phyloP scores from a whole-genome alignment of 2,797 vertebrate genomes.

The Enteromius treurensis region DNA sequence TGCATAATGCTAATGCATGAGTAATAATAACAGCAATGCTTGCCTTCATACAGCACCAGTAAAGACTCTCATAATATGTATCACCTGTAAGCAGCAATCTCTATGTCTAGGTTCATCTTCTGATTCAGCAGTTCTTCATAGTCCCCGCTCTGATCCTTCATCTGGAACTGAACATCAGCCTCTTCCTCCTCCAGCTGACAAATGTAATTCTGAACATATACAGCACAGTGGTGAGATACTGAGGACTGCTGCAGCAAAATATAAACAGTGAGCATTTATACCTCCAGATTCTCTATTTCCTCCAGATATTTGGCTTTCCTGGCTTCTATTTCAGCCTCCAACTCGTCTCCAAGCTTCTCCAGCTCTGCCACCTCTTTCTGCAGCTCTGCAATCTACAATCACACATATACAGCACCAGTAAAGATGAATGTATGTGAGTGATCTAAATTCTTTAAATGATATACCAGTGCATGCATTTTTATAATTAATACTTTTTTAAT shows the following conservation, averaged over 20 bases:
- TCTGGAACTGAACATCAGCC: constrained; percentile 68
- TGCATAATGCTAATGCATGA: not conserved
- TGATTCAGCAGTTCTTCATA: constrained; percentile 73
- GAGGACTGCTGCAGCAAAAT: constrained; percentile 50
- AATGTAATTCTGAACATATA: constrained; percentile 64
- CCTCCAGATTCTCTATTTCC: constrained; percentile 75
- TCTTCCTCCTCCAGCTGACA: constrained; percentile 71
- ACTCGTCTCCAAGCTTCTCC: constrained; percentile 64
- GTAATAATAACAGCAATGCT: not conserved
- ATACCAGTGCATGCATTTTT: not conserved
- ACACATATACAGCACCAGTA: constrained; percentile 31
- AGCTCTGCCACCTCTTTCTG: constrained; percentile 71
- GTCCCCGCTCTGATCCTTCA: constrained; percentile 75
- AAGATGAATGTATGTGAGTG: not conserved
- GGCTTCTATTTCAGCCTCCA: constrained; percentile 72
- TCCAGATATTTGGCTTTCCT: constrained; percentile 66
- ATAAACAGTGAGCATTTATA: constrained; percentile 51
- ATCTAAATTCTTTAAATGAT: not conserved
- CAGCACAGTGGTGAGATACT: constrained; percentile 19
- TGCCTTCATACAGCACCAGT: not conserved
- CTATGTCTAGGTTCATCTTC: constrained; percentile 80
- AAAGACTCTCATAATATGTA: constrained; percentile 5
- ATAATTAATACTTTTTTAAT: not conserved
- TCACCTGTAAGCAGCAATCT: constrained; percentile 80
- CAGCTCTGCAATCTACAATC: constrained; percentile 69